phyloP scores from a whole-genome alignment of 2,888 invertebrate species.

The Clunio marinus region DNA sequence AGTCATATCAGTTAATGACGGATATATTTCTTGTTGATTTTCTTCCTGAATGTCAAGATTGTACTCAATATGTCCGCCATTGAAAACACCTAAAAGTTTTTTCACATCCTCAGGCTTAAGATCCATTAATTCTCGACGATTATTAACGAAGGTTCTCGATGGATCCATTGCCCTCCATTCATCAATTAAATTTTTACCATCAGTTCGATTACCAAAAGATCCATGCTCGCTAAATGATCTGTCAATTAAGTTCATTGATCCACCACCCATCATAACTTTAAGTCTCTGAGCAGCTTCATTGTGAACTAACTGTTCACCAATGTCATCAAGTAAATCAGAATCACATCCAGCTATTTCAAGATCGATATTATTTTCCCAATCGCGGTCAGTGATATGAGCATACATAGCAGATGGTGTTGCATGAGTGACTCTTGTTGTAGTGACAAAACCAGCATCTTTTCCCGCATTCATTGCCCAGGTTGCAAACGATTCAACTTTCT shows the following conservation, averaged over 20 bases:
- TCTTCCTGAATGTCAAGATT: conserved; percentile 52
- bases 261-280: conserved; percentile 56
- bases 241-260: conserved; percentile 45
- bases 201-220: conserved; percentile 51
- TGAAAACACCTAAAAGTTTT: conserved; percentile 48
- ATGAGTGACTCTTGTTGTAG: conserved; percentile 72
- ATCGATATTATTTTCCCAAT: conserved; percentile 69
- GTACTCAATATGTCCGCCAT: conserved; percentile 54
- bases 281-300: conserved; percentile 63
- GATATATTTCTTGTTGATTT: conserved; percentile 52
- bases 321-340: conserved; percentile 59
- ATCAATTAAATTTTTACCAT: conserved; percentile 58
- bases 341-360: conserved; percentile 52
- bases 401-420: conserved; percentile 61
- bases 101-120: not conserved
- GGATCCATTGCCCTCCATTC: conserved; percentile 54
- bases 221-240: conserved; percentile 27
- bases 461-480: conserved; percentile 64
- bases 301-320: conserved; percentile 65
- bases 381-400: conserved; percentile 63
- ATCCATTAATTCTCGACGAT: conserved; percentile 51
- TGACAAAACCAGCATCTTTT: conserved; percentile 64
- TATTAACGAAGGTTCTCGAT: conserved; percentile 54
- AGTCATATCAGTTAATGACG: conserved; percentile 70
- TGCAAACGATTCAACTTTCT: conserved; percentile 62